These are phyloP conservation scores for Caracal caracal DNA, from an alignment of 2,113 vertebrate genomes.

Conservation along the genomic window DNA sequence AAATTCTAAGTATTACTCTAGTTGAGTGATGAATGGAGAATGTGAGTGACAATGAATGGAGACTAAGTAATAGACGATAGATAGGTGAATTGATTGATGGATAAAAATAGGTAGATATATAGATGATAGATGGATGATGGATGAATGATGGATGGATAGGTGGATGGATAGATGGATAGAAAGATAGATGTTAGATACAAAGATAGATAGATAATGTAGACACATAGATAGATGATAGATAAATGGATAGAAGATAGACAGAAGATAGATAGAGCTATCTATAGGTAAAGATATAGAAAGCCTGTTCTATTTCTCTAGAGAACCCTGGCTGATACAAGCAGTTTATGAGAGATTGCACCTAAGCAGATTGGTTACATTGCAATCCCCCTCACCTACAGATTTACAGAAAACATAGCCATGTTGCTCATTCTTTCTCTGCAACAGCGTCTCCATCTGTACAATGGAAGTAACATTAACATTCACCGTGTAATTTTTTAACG, in stretches of 20 bases:
- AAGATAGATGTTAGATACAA: background rate
- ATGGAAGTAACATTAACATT: background rate
- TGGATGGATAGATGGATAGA: background rate
- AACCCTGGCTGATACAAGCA: background rate
- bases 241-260: background rate
- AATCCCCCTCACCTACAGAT: background rate
- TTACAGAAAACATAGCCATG: background rate
- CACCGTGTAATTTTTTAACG: background rate
- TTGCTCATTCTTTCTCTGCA: background rate
- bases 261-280: background rate
- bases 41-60: background rate
- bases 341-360: background rate
- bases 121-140: background rate
- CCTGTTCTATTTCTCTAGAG: background rate
- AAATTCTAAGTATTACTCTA: background rate
- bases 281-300: background rate
- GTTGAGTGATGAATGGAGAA: background rate
- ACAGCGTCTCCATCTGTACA: background rate
- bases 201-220: background rate
- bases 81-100: background rate
- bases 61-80: background rate
- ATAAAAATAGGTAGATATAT: background rate
- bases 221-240: background rate
- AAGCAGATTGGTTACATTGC: background rate
- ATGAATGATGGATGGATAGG: background rate